A percentile compares a stretch with the other conserved stretches of the same genome.
Conservation (phyloP, 1,140 invertebrate species). For the Conus ventricosus region DNA sequence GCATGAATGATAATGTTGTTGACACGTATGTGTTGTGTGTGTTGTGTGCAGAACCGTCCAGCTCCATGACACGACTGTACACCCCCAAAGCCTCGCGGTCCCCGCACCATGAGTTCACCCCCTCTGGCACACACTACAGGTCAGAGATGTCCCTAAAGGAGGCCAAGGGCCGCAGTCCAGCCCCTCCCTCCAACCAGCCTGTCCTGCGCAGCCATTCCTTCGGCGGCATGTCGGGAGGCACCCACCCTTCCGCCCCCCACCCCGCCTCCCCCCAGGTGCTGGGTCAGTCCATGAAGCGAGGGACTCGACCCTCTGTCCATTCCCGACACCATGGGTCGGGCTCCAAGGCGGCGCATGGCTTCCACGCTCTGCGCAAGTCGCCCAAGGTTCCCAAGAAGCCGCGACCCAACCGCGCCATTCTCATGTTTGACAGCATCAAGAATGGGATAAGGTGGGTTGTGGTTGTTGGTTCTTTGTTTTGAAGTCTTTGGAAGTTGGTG, state of each 20-base stretch:
- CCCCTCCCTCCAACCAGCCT: conserved; percentile 24
- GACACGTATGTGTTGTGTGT: no score
- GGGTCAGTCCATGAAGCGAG: conserved; percentile 59
- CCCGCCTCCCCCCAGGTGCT: conserved; percentile 58
- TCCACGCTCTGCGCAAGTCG: conserved; percentile 59
- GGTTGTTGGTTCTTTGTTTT: background rate
- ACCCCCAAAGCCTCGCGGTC: background rate
- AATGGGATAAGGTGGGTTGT: conserved; percentile 70
- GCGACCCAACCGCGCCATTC: conserved; percentile 69
- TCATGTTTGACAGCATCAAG: conserved; percentile 73
- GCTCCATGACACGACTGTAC: conserved; percentile 43
- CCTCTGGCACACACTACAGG: background rate
- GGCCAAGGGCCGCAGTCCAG: conserved; percentile 21
- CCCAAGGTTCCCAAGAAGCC: conserved; percentile 74
- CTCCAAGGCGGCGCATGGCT: background rate
- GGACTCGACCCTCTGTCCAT: conserved; percentile 40
- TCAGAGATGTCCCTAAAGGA: conserved; percentile 35
- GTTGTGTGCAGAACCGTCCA: conserved; percentile 32
- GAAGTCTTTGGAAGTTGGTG: background rate
- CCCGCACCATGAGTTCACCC: background rate
- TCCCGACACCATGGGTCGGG: background rate
- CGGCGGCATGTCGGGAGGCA: conserved; percentile 60
- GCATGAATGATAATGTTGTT: no score
- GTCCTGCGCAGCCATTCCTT: conserved; percentile 68
- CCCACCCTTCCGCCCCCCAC: conserved; percentile 9